Evolutionary conservation across 35 echinoderm and acorn worm species (phyloP).

Genomic region (Apostichopus parvimensis): DNA sequence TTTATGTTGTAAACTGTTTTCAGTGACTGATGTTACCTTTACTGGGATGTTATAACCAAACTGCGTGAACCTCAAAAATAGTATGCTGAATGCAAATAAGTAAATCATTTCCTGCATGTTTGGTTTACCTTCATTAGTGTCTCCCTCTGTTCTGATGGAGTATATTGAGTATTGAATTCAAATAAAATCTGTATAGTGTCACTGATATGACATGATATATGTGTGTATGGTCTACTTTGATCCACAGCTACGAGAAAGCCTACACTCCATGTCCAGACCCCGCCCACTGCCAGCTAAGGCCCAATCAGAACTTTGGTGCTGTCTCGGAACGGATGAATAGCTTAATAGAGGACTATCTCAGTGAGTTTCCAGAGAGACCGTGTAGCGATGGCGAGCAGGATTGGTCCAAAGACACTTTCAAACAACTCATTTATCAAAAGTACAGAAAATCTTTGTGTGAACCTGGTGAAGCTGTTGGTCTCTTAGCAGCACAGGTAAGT

Average conservation of each 20-base stretch:
- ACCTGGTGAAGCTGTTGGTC: conserved; percentile 92
- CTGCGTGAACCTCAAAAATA: too few relatives aligned
- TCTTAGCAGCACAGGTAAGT: conserved; percentile 92
- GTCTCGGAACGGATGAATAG: conserved; percentile 82
- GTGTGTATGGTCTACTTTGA: too few relatives aligned
- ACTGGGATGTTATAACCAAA: too few relatives aligned
- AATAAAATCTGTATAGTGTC: too few relatives aligned
- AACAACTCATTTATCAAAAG: conserved; percentile 76
- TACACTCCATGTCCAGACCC: conserved; percentile 80
- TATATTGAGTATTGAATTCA: too few relatives aligned
- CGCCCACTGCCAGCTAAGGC: conserved; percentile 70
- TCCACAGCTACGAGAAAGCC: conserved; percentile 77
- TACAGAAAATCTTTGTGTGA: conserved; percentile 81
- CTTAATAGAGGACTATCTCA: conserved; percentile 75
- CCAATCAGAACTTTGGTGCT: conserved; percentile 81
- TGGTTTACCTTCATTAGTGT: too few relatives aligned
- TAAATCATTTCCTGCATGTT: too few relatives aligned
- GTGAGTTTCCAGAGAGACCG: conserved; percentile 15
- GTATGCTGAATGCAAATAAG: too few relatives aligned
- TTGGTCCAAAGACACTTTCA: conserved; percentile 50
- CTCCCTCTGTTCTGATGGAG: too few relatives aligned
- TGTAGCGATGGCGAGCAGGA: background rate
- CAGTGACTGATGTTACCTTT: too few relatives aligned
- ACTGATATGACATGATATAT: too few relatives aligned
- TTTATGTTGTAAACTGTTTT: too few relatives aligned